phyloP scores from a whole-genome alignment of 1,140 invertebrate genomes.

The Aphidius ervi region DNA sequence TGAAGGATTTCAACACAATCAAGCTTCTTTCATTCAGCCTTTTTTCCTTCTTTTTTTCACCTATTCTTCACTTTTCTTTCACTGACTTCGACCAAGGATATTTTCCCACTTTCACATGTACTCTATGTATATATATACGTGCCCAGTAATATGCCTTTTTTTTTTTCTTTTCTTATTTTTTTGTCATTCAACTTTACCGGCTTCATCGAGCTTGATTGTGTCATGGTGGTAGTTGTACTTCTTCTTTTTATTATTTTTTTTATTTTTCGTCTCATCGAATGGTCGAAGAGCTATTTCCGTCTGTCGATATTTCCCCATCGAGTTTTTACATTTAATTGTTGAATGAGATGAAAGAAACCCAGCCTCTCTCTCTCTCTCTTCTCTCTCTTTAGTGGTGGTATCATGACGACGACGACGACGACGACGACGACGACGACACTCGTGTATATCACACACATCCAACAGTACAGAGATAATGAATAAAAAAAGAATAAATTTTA shows the following conservation, averaged over 20 bases:
- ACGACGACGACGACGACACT: no score
- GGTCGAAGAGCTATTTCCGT: conserved; percentile 17
- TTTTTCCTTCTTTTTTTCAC: no score
- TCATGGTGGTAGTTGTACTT: background rate
- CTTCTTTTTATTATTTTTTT: conserved; percentile 1
- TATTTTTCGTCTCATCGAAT: conserved; percentile 1
- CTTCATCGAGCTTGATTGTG: conserved; percentile 19
- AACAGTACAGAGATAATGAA: no score
- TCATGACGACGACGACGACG: no score
- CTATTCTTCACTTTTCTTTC: background rate
- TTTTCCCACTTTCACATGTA: background rate
- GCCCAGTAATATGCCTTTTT: background rate
- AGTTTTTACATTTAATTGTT: no score
- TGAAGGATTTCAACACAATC: background rate
- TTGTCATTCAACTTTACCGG: background rate
- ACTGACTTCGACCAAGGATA: background rate
- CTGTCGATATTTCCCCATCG: conserved; percentile 18
- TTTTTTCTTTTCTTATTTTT: background rate
- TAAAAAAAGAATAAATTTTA: no score
- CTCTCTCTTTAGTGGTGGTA: no score
- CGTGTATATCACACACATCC: no score
- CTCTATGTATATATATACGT: background rate
- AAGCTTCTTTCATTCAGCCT: background rate
- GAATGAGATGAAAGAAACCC: no score
- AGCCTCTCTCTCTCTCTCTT: no score